Evolutionary conservation across 2,797 vertebrate species (phyloP).

Genomic region (Clamator glandarius): DNA sequence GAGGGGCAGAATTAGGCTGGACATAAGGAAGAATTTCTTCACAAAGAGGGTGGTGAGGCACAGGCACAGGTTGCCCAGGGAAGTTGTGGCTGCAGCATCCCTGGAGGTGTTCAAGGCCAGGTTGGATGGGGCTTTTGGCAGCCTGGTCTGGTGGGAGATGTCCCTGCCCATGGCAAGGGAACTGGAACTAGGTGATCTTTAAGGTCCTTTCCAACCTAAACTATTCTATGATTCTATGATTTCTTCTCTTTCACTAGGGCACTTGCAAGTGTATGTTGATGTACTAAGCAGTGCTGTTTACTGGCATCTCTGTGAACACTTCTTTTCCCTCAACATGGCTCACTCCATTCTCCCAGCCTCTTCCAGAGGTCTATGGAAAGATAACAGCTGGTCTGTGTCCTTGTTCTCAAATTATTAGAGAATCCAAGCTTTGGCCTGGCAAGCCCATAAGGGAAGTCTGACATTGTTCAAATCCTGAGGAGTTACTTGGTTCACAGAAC

Average conservation of each 20-base stretch:
- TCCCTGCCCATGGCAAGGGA: too few relatives aligned
- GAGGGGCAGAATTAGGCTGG: too few relatives aligned
- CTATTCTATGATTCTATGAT: too few relatives aligned
- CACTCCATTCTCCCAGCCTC: background rate
- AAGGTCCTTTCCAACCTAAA: too few relatives aligned
- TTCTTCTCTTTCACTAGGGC: background rate
- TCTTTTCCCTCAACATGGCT: background rate
- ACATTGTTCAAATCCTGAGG: background rate
- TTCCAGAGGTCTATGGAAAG: background rate
- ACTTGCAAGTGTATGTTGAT: background rate
- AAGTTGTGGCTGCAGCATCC: too few relatives aligned
- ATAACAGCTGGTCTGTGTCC: background rate
- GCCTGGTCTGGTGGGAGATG: too few relatives aligned
- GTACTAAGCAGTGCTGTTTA: background rate
- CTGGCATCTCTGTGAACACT: background rate
- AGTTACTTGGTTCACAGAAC: background rate
- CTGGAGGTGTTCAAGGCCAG: too few relatives aligned
- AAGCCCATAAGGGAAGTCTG: background rate
- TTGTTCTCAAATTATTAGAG: background rate
- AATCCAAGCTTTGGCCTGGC: background rate
- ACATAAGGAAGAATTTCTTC: too few relatives aligned
- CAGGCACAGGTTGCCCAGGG: too few relatives aligned
- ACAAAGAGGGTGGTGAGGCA: too few relatives aligned
- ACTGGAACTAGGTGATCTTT: too few relatives aligned
- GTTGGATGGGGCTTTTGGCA: too few relatives aligned